A percentile compares a stretch with the other conserved stretches of the same genome.
phyloP scores from a whole-genome alignment of 2,888 invertebrate species.

The Chelonus formosanus region DNA sequence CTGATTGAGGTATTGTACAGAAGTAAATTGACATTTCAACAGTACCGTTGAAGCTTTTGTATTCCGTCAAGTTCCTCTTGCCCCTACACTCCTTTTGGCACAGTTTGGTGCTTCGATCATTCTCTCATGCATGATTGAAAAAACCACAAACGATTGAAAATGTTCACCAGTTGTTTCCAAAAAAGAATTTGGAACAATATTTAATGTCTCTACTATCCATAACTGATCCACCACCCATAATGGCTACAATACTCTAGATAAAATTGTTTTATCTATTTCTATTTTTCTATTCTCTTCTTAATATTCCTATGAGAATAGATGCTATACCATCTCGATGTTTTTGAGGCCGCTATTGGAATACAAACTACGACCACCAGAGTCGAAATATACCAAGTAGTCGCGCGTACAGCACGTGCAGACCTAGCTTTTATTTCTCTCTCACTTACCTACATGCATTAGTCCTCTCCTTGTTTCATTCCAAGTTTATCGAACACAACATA shows the following conservation, averaged over 20 bases:
- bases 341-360: conserved; percentile 54
- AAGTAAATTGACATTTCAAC: conserved; percentile 60
- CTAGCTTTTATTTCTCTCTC: conserved; percentile 4
- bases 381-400: conserved; percentile 14
- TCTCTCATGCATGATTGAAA: not conserved
- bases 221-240: too few species aligned
- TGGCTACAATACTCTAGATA: too few species aligned
- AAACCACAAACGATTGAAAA: not conserved
- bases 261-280: not conserved
- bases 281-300: not conserved
- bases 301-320: too few species aligned
- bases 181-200: too few species aligned
- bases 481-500: conserved; percentile 26
- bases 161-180: not conserved
- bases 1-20: conserved; percentile 61
- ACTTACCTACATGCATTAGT: too few species aligned
- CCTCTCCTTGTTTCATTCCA: conserved; percentile 7
- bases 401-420: conserved; percentile 17
- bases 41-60: conserved; percentile 50
- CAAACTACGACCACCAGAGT: conserved; percentile 38
- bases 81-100: conserved; percentile 17
- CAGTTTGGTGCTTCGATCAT: conserved; percentile 27
- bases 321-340: conserved; percentile 59
- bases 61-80: conserved; percentile 40
- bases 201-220: too few species aligned